Conservation (phyloP, 2,888 invertebrate genomes). For the Plebejus melissa region DNA sequence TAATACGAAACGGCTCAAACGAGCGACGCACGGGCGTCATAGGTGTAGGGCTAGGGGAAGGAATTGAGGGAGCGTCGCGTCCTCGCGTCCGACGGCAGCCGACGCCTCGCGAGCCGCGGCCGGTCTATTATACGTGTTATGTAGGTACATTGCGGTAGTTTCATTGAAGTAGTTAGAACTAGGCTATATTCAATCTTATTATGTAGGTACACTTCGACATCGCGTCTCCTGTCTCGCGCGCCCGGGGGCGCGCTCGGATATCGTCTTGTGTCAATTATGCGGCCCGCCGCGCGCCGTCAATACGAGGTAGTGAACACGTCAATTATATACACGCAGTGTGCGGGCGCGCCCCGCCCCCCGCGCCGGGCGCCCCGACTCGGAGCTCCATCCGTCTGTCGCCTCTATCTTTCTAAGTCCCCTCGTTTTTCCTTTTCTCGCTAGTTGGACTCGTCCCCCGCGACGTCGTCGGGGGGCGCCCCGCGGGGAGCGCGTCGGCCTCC, state of each 20-base stretch:
- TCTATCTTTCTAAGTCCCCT: conserved; percentile 32
- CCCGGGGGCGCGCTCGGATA: conserved; percentile 68
- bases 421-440: conserved; percentile 37
- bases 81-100: conserved; percentile 50
- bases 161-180: conserved; percentile 68
- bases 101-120: conserved; percentile 55
- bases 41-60: conserved; percentile 66
- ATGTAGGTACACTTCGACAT: conserved; percentile 61
- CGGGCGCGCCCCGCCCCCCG: conserved; percentile 28
- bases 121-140: conserved; percentile 62
- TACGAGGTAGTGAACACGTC: conserved; percentile 71
- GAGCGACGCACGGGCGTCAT: conserved; percentile 60
- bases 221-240: conserved; percentile 63
- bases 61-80: conserved; percentile 55
- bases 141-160: conserved; percentile 67
- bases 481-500: background rate
- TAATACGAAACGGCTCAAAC: conserved; percentile 62
- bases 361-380: conserved; percentile 42
- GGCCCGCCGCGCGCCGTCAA: conserved; percentile 40
- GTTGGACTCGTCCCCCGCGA: conserved; percentile 37
- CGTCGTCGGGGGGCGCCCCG: background rate
- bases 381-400: conserved; percentile 39
- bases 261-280: conserved; percentile 73
- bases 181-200: conserved; percentile 71
- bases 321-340: conserved; percentile 55